Evolutionary conservation across 2,113 vertebrate genomes (phyloP), one percentile per base, ranked within the genome.

Genomic region (Centropus unirufus): DNA sequence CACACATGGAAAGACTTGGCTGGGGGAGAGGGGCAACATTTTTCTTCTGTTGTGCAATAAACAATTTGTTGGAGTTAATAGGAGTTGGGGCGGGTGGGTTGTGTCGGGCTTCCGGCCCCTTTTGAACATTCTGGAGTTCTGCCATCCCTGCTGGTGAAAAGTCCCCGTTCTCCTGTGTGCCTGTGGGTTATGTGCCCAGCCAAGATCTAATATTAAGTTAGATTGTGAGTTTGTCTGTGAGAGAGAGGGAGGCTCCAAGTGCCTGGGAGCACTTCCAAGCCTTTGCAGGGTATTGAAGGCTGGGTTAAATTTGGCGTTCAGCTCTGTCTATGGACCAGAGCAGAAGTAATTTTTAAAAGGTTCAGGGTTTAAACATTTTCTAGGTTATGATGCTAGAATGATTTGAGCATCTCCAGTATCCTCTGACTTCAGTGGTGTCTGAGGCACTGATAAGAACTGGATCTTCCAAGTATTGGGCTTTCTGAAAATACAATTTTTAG

Each of bases 11-110:
- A 97, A 91, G 94, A 85, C 87, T 95, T 88, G 94, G 87, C 61
- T 55, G 16, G 70, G 58, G 89, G 82, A 91, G 88, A 86, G 87
- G 83, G 88, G 92, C 93, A 93, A 49, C 64, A 3, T 87, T 90
- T 95, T 96, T 94, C 93, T 95, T 95, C 74, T 92, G 89, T 93
- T 95, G 90, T 97, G 95, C 96, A 96, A 94, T 97, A 97, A 97
- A 97, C 97, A 96, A 96, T 98, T 97, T 92, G 92, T 97, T 97
- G 95, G 91, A 92, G 76, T 97, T 97, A 97, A 96, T 94, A 91
- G 94, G 92, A 96, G 82, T 79, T 86, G 93, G 92, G 93, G 91
- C 47, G 75, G 89, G 78, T 2, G 7, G 74, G 64, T 80, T 85
- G 75, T 49, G 70, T 52, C 23, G 21, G 78, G 74, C 84, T 96